phyloP scores from a whole-genome alignment of 2,888 invertebrate species.

The Sceliomorpha sp. region DNA sequence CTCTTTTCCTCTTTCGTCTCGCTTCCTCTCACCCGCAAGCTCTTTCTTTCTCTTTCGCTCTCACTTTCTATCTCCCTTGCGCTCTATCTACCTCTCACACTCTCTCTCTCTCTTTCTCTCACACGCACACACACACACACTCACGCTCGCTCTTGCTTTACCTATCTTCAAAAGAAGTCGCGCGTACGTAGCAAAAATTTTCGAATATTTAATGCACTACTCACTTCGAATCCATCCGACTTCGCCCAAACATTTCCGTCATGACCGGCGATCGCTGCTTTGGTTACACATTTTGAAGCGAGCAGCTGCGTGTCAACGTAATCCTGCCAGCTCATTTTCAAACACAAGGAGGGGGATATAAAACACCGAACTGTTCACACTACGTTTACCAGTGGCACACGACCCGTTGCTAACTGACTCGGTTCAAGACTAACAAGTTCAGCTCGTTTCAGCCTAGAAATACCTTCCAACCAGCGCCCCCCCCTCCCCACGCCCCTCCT shows the following conservation, averaged over 20 bases:
- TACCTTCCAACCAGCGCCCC: too few species aligned
- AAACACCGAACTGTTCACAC: slow-evolving; percentile 68
- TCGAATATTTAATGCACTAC: too few species aligned
- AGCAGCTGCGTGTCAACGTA: slow-evolving; percentile 98
- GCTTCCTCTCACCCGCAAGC: slow-evolving; percentile 17
- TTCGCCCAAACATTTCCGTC: slow-evolving; percentile 98
- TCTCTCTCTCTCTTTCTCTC: slow-evolving; percentile 11
- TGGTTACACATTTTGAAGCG: slow-evolving; percentile 96
- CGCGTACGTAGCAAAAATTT: too few species aligned
- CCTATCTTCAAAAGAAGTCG: slow-evolving; percentile 4
- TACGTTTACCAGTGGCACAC: slow-evolving; percentile 65
- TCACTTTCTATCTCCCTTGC: slow-evolving; percentile 12
- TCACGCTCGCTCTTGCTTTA: slow-evolving; percentile 1
- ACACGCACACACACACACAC: slow-evolving; percentile 14
- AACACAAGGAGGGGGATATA: slow-evolving; percentile 57
- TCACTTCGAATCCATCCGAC: slow-evolving; percentile 96
- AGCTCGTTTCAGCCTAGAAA: slow-evolving; percentile 5
- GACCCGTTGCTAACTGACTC: slow-evolving; percentile 75
- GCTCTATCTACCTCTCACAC: slow-evolving; percentile 15
- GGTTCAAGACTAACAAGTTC: slow-evolving; percentile 71
- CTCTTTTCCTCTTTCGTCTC: slow-evolving; percentile 11
- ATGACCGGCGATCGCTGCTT: slow-evolving; percentile 96
- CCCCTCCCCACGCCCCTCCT: too few species aligned
- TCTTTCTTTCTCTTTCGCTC: slow-evolving; percentile 13
- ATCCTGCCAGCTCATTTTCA: slow-evolving; percentile 97